These are phyloP conservation scores for Tipula lateralis DNA, from an alignment of 2,888 invertebrate genomes.

Conservation along the genomic window DNA sequence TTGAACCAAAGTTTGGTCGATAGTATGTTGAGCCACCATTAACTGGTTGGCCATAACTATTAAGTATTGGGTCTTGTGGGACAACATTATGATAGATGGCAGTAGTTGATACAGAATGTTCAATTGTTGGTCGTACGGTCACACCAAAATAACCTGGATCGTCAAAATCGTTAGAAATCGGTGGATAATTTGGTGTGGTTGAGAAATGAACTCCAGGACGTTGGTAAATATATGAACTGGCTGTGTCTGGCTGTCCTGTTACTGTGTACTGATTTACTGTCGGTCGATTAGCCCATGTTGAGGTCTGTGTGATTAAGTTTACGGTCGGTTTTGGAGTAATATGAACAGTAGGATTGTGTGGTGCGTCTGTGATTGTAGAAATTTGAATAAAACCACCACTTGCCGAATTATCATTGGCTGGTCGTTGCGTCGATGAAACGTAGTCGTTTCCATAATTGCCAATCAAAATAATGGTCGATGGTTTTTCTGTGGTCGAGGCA, in stretches of 20 bases:
- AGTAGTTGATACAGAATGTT: slow-evolving; percentile 35
- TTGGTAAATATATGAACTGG: slow-evolving; percentile 48
- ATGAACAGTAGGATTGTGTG: slow-evolving; percentile 57
- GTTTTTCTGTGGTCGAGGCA: slow-evolving; percentile 36
- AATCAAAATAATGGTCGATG: background rate
- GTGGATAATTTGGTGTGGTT: background rate
- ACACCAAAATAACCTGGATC: slow-evolving; percentile 47
- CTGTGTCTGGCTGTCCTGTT: slow-evolving; percentile 40
- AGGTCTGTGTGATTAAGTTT: slow-evolving; percentile 40
- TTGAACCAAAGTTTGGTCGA: background rate
- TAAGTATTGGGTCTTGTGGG: background rate
- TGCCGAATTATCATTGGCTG: background rate
- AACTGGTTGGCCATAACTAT: slow-evolving; percentile 26
- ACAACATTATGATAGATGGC: slow-evolving; percentile 39
- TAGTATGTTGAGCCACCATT: background rate
- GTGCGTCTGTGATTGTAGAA: slow-evolving; percentile 49
- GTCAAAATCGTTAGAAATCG: slow-evolving; percentile 44
- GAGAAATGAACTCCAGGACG: slow-evolving; percentile 38
- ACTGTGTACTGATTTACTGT: slow-evolving; percentile 34
- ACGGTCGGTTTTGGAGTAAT: slow-evolving; percentile 65
- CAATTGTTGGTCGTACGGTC: slow-evolving; percentile 35
- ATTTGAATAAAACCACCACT: background rate
- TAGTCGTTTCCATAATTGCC: background rate
- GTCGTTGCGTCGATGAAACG: background rate
- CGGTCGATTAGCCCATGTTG: slow-evolving; percentile 38